phyloP scores from a whole-genome alignment of 2,888 invertebrate species.

The Ptychoptera contaminata region DNA sequence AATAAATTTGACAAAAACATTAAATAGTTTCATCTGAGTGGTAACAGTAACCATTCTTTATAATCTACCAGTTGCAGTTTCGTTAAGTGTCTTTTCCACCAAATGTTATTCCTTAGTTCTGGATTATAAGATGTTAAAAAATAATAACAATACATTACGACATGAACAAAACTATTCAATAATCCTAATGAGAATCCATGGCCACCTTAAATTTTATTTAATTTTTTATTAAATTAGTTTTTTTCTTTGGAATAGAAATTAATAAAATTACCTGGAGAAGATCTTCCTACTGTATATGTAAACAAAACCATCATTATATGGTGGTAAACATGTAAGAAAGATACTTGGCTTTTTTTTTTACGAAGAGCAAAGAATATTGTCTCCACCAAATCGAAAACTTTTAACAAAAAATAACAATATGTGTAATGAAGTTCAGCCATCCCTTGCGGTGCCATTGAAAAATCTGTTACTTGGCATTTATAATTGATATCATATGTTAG shows the following conservation, averaged over 20 bases:
- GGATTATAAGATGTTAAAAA: conserved; percentile 57
- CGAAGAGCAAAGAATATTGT: conserved; percentile 55
- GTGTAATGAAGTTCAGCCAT: neutral
- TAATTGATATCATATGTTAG: no score
- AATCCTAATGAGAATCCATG: conserved; percentile 44
- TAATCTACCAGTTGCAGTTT: conserved; percentile 53
- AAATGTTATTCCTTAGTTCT: conserved; percentile 47
- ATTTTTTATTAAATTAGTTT: conserved; percentile 25
- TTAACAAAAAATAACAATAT: conserved; percentile 45
- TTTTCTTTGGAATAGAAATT: neutral
- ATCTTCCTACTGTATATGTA: conserved; percentile 41
- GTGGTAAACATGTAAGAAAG: conserved; percentile 54
- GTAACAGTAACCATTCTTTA: no score
- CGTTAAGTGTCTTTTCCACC: conserved; percentile 79
- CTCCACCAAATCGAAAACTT: conserved; percentile 46
- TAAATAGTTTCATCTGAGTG: no score
- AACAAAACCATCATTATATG: conserved; percentile 52
- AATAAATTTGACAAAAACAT: neutral
- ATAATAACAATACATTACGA: conserved; percentile 72
- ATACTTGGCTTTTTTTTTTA: conserved; percentile 52
- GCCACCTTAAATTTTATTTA: conserved; percentile 39
- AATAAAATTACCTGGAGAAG: conserved; percentile 34
- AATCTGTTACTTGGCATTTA: no score
- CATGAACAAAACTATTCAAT: conserved; percentile 60
- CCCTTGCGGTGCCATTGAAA: neutral